Evolutionary conservation across 2,113 vertebrate species (phyloP), one percentile per base, ranked within the genome.

Genomic region (Athene cunicularia): DNA sequence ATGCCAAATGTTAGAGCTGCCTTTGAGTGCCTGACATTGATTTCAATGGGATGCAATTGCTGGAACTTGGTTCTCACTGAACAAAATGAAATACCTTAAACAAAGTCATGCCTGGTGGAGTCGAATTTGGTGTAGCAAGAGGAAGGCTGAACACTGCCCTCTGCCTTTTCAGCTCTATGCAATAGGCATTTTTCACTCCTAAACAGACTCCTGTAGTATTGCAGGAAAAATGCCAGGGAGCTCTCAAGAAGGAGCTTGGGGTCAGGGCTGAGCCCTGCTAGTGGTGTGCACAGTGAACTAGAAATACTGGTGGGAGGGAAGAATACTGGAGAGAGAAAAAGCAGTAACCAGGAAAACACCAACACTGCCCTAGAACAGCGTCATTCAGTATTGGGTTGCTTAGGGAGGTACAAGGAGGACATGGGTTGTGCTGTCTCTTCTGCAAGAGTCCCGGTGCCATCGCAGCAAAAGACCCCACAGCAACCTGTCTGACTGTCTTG

Each of bases 61-160:
- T 73, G 77, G 80, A 91, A 41, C 55, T 87, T 89, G 32, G 32
- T 79, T 95, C 24, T 95, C 66, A 47, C 58, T 80, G 77, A 83
- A 83, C 32, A 85, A 85, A 93, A 59, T 47, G 32, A 86, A 88
- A 95, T 68, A 73, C 53, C 11, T 88, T 20, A 56, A 92, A 43
- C 66, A 66, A 94, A 94, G 71, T 50, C 8, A 1, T 62, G 74
- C 43, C 79, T n/a, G 41, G 66, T 70, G 20, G 45, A 94, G 50
- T 22, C 0, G 5, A 86, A 23, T 58, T 75, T 62, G 81, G 55
- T 83, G 74, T 35, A 67, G 81, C 70, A 85, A 93, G 37, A 72
- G 35, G 50, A 85, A 95, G 71, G 62, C 45, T 86, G 74, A 95
- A 90, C 91, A 93, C 49, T 93, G 95, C 81, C 74, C 95, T 92